Conservation (phyloP, 1,140 invertebrate genomes). For the Sminthurinus signatus region DNA sequence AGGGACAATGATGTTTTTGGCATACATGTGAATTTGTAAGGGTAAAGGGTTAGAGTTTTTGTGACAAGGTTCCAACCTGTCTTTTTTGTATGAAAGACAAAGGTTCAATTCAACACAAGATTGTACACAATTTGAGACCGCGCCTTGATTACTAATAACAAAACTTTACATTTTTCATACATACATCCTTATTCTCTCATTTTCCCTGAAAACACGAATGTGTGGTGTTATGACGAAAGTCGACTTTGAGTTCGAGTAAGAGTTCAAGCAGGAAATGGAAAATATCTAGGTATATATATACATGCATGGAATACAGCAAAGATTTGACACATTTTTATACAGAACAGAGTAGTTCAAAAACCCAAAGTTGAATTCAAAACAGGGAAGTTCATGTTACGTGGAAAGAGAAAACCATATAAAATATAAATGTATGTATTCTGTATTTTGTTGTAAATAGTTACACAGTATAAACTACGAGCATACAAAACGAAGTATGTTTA, state of each 20-base stretch:
- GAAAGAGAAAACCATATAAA: not conserved
- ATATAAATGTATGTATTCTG: not conserved
- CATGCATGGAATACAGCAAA: too few relatives aligned
- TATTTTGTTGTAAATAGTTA: not conserved
- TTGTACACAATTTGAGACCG: not conserved
- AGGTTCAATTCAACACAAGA: not conserved
- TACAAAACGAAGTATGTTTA: not conserved
- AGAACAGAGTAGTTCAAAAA: too few relatives aligned
- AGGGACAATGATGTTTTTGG: too few relatives aligned
- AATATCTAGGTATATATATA: too few relatives aligned
- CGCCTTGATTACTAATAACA: not conserved
- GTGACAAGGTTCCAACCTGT: conserved; percentile 1
- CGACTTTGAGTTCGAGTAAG: too few relatives aligned
- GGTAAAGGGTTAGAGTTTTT: not conserved
- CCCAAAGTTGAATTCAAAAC: too few relatives aligned
- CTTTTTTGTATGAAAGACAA: too few relatives aligned
- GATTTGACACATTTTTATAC: too few relatives aligned
- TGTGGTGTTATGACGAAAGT: not conserved
- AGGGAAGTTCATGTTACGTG: too few relatives aligned
- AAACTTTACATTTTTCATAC: not conserved
- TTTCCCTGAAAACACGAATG: not conserved
- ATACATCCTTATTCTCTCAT: not conserved
- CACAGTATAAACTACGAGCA: not conserved
- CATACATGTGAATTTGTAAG: not conserved
- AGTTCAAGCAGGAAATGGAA: too few relatives aligned